Evolutionary conservation across 2,888 invertebrate genomes (phyloP).

Genomic region (Acanthosoma haemorrhoidale): DNA sequence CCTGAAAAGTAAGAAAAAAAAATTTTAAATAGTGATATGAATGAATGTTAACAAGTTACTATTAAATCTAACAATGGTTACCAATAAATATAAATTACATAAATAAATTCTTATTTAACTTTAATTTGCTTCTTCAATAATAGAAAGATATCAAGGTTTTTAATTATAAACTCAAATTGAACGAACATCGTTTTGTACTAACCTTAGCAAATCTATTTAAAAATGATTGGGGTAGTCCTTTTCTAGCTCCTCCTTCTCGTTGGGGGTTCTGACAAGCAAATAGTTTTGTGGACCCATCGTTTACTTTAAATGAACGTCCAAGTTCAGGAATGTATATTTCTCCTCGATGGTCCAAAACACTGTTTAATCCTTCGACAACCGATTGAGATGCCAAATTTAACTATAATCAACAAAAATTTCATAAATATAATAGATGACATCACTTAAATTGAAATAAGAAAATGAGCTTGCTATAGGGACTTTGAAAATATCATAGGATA

Average conservation of each 20-base stretch:
- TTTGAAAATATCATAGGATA: too few relatives aligned
- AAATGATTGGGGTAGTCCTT: constrained; percentile 94
- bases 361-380: constrained; percentile 96
- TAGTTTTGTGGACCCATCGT: constrained; percentile 67
- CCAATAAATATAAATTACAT: neutral
- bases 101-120: too few relatives aligned
- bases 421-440: neutral
- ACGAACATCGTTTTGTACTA: neutral
- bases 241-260: constrained; percentile 89
- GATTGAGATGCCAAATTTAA: constrained; percentile 97
- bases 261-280: constrained; percentile 98
- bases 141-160: too few relatives aligned
- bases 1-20: constrained; percentile 45
- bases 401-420: constrained; percentile 44
- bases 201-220: constrained; percentile 95
- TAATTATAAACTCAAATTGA: neutral
- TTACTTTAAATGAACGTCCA: constrained; percentile 73
- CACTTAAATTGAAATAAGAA: too few relatives aligned
- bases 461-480: too few relatives aligned
- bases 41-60: too few relatives aligned
- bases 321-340: constrained; percentile 95
- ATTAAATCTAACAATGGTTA: constrained; percentile 1
- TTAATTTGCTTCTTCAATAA: too few relatives aligned
- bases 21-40: too few relatives aligned
- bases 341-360: constrained; percentile 94